Percentiles rank a stretch among this genome's conserved stretches.
phyloP scores from a whole-genome alignment of 2,797 vertebrate species.

The Gephyroberyx darwinii region DNA sequence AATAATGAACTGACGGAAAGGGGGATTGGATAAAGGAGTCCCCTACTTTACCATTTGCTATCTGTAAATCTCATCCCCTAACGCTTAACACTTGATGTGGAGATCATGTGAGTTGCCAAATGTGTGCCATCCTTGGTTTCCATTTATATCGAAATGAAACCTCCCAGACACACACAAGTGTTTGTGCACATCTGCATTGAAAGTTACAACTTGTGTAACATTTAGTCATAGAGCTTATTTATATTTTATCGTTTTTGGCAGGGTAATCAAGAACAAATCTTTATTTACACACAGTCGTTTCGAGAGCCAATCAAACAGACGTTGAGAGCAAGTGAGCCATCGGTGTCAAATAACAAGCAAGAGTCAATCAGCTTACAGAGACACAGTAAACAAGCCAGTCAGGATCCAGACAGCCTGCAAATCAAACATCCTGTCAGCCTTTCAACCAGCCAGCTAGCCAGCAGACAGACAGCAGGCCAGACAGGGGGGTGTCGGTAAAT shows the following conservation, averaged over 20 bases:
- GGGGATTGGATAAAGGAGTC: conserved; percentile 37
- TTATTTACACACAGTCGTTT: conserved; percentile 17
- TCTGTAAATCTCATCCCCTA: conserved; percentile 10
- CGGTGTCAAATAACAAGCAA: conserved; percentile 9
- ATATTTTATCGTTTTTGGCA: conserved; percentile 1
- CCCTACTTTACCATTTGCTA: conserved; percentile 28
- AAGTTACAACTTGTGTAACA: not conserved
- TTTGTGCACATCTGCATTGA: not conserved
- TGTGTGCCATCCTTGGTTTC: conserved; percentile 11
- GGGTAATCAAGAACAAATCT: conserved; percentile 25
- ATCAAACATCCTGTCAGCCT: conserved; percentile 64
- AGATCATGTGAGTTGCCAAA: conserved; percentile 12
- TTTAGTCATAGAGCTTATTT: not conserved
- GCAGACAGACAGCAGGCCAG: conserved; percentile 66
- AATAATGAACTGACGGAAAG: conserved; percentile 65
- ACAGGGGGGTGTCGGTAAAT: conserved; percentile 76
- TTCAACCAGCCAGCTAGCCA: conserved; percentile 52
- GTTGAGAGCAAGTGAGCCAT: conserved; percentile 21
- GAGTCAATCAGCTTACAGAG: conserved; percentile 16
- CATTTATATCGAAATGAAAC: not conserved
- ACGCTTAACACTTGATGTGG: conserved; percentile 31
- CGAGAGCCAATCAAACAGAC: conserved; percentile 26
- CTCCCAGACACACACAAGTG: not conserved
- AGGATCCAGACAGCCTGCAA: conserved; percentile 45
- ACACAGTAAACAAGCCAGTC: conserved; percentile 23